phyloP scores from a whole-genome alignment of 30 jellyfish, hydroid and myxozoan genomes.

The Hydractinia symbiolongicarpus region DNA sequence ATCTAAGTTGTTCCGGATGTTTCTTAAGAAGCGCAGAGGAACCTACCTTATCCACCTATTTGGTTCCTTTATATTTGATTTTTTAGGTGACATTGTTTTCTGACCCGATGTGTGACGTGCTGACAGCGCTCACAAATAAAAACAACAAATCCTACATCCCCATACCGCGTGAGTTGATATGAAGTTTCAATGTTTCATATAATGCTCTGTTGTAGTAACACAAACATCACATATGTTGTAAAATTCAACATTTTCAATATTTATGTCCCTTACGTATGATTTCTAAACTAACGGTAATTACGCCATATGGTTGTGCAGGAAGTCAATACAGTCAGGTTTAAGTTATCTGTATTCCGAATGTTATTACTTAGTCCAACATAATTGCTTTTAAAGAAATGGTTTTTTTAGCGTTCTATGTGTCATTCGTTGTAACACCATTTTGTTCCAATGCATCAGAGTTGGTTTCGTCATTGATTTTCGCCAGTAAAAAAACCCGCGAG shows the following conservation, averaged over 20 bases:
- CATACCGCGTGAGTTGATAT: conserved; percentile 45
- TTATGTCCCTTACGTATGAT: too few species aligned
- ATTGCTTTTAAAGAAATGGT: neutral
- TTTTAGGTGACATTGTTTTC: conserved; percentile 71
- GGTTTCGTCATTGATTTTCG: conserved; percentile 78
- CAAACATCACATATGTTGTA: neutral
- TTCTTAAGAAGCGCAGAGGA: neutral
- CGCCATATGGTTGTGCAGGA: too few species aligned
- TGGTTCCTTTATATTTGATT: neutral
- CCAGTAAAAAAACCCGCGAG: conserved; percentile 68
- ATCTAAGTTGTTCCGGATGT: too few species aligned
- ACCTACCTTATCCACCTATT: neutral
- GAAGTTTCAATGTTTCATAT: too few species aligned
- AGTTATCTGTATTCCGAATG: too few species aligned
- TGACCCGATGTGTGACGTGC: conserved; percentile 86
- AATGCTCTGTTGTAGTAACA: neutral
- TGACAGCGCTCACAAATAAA: conserved; percentile 65
- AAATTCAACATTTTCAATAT: neutral
- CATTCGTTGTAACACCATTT: conserved; percentile 81
- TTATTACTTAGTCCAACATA: too few species aligned
- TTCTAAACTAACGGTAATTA: too few species aligned
- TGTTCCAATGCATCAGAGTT: conserved; percentile 92
- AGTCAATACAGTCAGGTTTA: too few species aligned
- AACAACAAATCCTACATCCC: conserved; percentile 56
- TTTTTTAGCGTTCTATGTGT: conserved; percentile 72